Base-by-base conservation (phyloP, 2,113 vertebrate genomes). In the Opisthocomus hoazin region DNA sequence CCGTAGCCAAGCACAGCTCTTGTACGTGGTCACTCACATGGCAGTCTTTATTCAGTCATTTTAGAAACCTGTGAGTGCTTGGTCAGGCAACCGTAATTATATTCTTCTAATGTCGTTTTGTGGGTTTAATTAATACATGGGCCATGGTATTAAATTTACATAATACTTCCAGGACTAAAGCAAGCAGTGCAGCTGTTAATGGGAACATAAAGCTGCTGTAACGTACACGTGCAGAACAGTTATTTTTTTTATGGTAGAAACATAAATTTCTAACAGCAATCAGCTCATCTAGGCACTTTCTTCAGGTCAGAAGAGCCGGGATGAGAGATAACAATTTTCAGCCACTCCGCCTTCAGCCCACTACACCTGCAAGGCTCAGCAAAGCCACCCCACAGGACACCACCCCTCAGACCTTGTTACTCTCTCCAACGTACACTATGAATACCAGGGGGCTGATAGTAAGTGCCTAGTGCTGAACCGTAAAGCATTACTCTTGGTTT, bases 1-100 rank as follows among this genome's bases (percentile, higher is more conserved):
- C 66, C 4, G 2, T 16, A 50, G 63, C 54, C 61, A 71, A 89
- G 69, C 57, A 34, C 63, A 79, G 79, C n/a, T 51, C 54, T 36
- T 39, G 32, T 12, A 86, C n/a, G 1, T 0, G 0, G 63, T 13
- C 68, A 84, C 34, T 58, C 56, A 36, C 5, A 0, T 1, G 3
- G 60, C 37, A 68, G 48, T 34, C 66, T 84, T 76, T 51, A 88
- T 22, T 46, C 63, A 70, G 78, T 43, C 56, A 39, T 78, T 87
- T 87, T n/a, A 89, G 20, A 64, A 92, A 76, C 86, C 82, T 69
- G 53, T 12, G 57, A 84, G 56, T 30, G 45, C 48, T 69, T 73
- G 61, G 84, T 43, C 89, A 92, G 22, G 41, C 57, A 84, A 71
- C 39, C 22, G 82, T 18, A 41, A 56, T 79, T 68, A 60, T 11